A percentile compares a stretch with the other conserved stretches of the same genome.
phyloP scores from a whole-genome alignment of 1,140 invertebrate species.

The Atopsyche davidsoni region DNA sequence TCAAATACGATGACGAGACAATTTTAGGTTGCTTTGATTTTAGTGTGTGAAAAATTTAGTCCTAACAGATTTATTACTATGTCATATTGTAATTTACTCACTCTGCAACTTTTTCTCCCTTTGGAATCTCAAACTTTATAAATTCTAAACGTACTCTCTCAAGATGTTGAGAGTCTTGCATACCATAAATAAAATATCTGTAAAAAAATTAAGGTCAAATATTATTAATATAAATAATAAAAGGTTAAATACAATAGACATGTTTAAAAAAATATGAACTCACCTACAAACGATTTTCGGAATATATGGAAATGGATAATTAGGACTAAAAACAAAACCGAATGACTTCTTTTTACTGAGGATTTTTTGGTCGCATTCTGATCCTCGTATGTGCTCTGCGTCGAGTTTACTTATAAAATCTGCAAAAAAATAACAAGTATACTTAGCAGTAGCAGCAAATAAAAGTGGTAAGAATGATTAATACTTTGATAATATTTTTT shows the following conservation, averaged over 20 bases:
- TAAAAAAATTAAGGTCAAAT: constrained; percentile 25
- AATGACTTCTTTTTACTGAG: constrained; percentile 86
- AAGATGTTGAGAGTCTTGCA: constrained; percentile 91
- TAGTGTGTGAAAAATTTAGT: too few relatives aligned
- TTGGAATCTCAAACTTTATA: constrained; percentile 83
- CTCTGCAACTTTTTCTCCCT: constrained; percentile 61
- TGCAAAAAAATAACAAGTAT: constrained; percentile 43
- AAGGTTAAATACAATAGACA: too few relatives aligned
- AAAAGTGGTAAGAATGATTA: too few relatives aligned
- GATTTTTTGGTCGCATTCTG: constrained; percentile 96
- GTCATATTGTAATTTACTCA: constrained; percentile 50
- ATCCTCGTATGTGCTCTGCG: constrained; percentile 88
- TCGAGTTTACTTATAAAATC: constrained; percentile 91
- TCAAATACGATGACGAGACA: too few relatives aligned
- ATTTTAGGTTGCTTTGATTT: too few relatives aligned
- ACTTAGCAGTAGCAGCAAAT: too few relatives aligned
- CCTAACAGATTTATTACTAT: too few relatives aligned
- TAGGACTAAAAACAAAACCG: constrained; percentile 89
- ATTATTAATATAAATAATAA: background rate
- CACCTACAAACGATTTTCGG: constrained; percentile 86
- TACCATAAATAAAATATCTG: constrained; percentile 94
- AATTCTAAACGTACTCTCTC: constrained; percentile 88
- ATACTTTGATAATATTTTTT: too few relatives aligned
- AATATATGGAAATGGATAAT: constrained; percentile 91
- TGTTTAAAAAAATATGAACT: too few relatives aligned